Evolutionary conservation across 2,888 invertebrate genomes (phyloP).

Genomic region (Rhimphoctona megacephalus): DNA sequence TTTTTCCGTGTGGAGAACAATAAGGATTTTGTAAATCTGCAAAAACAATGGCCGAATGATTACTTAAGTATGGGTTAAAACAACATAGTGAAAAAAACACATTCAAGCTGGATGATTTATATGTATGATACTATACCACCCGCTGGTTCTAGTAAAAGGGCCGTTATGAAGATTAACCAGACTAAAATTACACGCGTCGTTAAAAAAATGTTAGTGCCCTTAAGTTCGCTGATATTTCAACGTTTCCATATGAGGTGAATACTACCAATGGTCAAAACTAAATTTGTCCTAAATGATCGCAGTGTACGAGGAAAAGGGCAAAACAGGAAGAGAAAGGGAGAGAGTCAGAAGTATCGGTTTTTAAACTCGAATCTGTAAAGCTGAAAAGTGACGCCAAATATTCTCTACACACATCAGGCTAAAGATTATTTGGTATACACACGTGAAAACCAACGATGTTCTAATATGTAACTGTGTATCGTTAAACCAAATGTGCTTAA

Average conservation of each 20-base stretch:
- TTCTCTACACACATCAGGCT: background rate
- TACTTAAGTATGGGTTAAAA: too few species aligned
- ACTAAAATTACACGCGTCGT: slow-evolving; percentile 55
- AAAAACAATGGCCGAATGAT: too few species aligned
- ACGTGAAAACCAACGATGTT: slow-evolving; percentile 20
- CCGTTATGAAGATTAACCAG: slow-evolving; percentile 19
- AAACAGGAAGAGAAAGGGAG: background rate
- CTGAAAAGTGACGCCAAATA: slow-evolving; percentile 32
- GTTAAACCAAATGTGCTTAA: slow-evolving; percentile 46
- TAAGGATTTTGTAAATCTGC: too few species aligned
- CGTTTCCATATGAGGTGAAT: slow-evolving; percentile 11
- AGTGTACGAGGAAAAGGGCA: slow-evolving; percentile 6
- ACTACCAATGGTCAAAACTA: slow-evolving; percentile 39
- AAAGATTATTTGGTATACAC: slow-evolving; percentile 5
- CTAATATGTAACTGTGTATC: slow-evolving; percentile 14
- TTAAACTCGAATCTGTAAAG: slow-evolving; percentile 16
- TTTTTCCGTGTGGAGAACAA: too few species aligned
- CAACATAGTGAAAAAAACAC: too few species aligned
- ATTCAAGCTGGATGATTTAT: too few species aligned
- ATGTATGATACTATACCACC: too few species aligned
- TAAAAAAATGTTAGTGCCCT: slow-evolving; percentile 52
- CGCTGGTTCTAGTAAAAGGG: too few species aligned
- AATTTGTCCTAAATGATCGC: slow-evolving; percentile 48
- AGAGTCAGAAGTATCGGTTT: slow-evolving; percentile 6
- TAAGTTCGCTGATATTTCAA: slow-evolving; percentile 26